A percentile compares a stretch with the other conserved stretches of the same genome.
phyloP scores from a whole-genome alignment of 2,797 vertebrate species.

The Alca torda region DNA sequence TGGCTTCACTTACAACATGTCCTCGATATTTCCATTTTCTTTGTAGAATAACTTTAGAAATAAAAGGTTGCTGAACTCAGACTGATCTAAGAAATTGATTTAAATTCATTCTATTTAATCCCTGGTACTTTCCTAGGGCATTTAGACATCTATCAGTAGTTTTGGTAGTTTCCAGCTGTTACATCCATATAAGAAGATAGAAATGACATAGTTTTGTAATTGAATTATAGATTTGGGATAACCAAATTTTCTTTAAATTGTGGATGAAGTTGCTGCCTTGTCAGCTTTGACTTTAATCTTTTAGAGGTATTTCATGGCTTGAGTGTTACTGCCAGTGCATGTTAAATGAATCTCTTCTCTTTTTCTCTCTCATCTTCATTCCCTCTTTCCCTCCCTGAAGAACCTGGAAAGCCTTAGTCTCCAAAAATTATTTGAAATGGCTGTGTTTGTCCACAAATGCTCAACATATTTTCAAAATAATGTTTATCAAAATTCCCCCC shows the following conservation, averaged over 20 bases:
- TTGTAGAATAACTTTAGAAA: not conserved
- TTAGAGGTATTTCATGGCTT: not conserved
- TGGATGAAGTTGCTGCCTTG: not conserved
- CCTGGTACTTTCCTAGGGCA: not conserved
- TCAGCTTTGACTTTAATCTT: not conserved
- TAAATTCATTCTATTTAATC: slow-evolving; percentile 44
- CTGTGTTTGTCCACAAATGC: not conserved
- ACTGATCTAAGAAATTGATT: slow-evolving; percentile 31
- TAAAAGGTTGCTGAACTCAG: slow-evolving; percentile 38
- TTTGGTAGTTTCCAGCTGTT: slow-evolving; percentile 35
- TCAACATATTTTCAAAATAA: not conserved
- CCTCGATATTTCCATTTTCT: slow-evolving; percentile 10
- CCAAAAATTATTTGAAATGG: not conserved
- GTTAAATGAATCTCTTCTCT: not conserved
- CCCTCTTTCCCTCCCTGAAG: not conserved
- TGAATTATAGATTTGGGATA: slow-evolving; percentile 3
- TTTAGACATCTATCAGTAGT: slow-evolving; percentile 36
- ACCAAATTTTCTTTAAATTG: not conserved
- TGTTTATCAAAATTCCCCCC: not conserved
- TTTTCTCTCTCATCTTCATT: not conserved
- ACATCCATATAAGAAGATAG: not conserved
- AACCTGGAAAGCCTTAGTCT: not conserved
- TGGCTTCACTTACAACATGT: not conserved
- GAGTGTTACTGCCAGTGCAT: not conserved
- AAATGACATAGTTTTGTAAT: slow-evolving; percentile 10